Base-by-base conservation (phyloP, 2,888 invertebrate genomes). In the Orgyia antiqua region DNA sequence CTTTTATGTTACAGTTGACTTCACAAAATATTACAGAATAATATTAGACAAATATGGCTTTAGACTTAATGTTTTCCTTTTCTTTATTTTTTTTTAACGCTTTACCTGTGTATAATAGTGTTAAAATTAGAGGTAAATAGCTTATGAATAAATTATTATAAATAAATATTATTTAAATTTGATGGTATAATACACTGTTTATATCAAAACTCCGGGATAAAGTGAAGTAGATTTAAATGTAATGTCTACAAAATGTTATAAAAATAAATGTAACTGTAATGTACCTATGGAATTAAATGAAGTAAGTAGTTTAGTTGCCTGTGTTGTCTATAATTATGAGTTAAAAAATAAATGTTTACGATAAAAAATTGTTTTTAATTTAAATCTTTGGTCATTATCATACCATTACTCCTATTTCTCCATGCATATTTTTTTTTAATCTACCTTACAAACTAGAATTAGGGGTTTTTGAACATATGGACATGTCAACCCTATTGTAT, bases 181-280 rank as follows among this genome's bases (percentile, higher is more conserved):
- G 29, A 30, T 13, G 26, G 39, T n/a, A 39, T 23, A 50, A 50
- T 58, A 54, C 56, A 48, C 54, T 65, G 35, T 68, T 54, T 72
- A 62, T 64, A 66, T 66, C 74, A 68, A 74, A 73, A 72, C 73
- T 75, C 72, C 75, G 71, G 66, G 42, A 21, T 29, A 37, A 34
- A 39, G 32, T 12, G 32, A 38, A 31, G 10, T 27, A 42, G 30
- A 29, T 39, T 4, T 18, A 40, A 27, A 39, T 30, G 27, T 26
- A 30, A 34, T 43, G 20, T 20, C 20, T 9, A 8, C 4, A 5
- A 10, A 4, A 10, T 23, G 29, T 32, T 41, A 45, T 48, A 45
- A 33, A 38, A 39, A 39, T 44, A 39, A 21, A 36, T 33, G 36
- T 38, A 50, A 65, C 68, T 74, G 68, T 75, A 76, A 74, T 72